These are phyloP conservation scores for Amiota minor DNA, from an alignment of 2,888 invertebrate genomes.

Conservation along the genomic window DNA sequence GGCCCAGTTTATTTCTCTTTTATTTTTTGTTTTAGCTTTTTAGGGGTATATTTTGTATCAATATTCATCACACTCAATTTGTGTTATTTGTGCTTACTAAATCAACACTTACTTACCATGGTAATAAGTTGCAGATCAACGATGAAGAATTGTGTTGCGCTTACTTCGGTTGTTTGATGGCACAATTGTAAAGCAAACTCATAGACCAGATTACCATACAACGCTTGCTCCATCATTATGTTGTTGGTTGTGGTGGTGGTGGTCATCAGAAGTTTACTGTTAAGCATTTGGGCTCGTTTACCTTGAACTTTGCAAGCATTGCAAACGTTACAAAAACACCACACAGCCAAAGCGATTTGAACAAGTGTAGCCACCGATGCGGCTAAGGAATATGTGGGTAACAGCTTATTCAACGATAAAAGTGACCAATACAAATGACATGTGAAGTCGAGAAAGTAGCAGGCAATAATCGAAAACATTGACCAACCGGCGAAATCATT, in stretches of 20 bases:
- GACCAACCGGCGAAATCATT: conserved; percentile 50
- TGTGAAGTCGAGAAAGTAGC: conserved; percentile 46
- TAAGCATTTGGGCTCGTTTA: conserved; percentile 2
- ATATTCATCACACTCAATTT: too few species aligned
- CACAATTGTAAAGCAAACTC: conserved; percentile 49
- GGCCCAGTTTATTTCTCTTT: too few species aligned
- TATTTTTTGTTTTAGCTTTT: too few species aligned
- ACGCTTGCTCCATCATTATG: not conserved
- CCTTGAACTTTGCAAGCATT: conserved; percentile 40
- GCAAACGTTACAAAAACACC: conserved; percentile 40
- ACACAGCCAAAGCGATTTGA: conserved; percentile 33
- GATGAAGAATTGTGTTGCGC: conserved; percentile 45
- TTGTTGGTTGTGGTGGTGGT: not conserved
- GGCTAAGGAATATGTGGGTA: conserved; percentile 22
- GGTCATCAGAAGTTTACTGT: not conserved
- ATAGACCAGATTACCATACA: conserved; percentile 34
- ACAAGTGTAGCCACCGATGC: conserved; percentile 34
- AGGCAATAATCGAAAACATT: conserved; percentile 40
- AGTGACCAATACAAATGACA: conserved; percentile 51
- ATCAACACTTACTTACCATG: conserved; percentile 40
- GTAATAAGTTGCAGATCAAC: conserved; percentile 45
- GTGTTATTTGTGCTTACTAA: too few species aligned
- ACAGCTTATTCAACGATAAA: conserved; percentile 38
- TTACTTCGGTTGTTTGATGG: conserved; percentile 43
- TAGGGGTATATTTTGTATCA: too few species aligned